Percentiles rank a stretch among this genome's conserved stretches.
These are phyloP conservation scores for Diceros bicornis DNA, from an alignment of 2,797 vertebrate genomes.

Conservation along the genomic window DNA sequence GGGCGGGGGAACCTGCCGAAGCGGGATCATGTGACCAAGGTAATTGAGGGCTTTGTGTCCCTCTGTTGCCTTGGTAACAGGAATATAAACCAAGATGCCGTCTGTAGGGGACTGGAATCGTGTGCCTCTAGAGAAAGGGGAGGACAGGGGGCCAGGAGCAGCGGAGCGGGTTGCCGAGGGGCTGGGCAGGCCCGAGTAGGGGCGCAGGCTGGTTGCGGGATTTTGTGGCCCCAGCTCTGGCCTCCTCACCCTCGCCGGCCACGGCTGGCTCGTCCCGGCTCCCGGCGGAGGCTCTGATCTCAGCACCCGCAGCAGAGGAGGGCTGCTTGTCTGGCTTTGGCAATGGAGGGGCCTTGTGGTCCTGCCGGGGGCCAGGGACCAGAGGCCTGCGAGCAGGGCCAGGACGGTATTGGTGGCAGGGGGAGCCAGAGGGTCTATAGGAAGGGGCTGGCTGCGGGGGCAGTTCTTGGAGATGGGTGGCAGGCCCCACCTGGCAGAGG, in stretches of 20 bases:
- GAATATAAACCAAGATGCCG: constrained; percentile 84
- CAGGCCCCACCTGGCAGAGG: neutral
- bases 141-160: constrained; percentile 22
- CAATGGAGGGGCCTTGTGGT: constrained; percentile 49
- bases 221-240: neutral
- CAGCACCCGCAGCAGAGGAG: neutral
- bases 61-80: constrained; percentile 81
- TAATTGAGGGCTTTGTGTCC: constrained; percentile 85
- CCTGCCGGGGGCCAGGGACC: neutral
- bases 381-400: neutral
- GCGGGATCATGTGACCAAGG: constrained; percentile 73
- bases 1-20: constrained; percentile 58
- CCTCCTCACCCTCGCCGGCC: neutral
- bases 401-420: constrained; percentile 52
- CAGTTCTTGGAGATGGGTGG: neutral
- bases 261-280: neutral
- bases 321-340: neutral
- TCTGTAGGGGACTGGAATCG: constrained; percentile 74
- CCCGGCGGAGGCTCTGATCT: neutral
- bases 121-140: constrained; percentile 75
- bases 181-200: neutral
- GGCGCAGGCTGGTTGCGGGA: neutral
- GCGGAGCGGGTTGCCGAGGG: neutral
- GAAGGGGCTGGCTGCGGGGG: neutral
- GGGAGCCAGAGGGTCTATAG: neutral